Conservation (phyloP, 1,140 invertebrate species). For the Hypothenemus hampei region DNA sequence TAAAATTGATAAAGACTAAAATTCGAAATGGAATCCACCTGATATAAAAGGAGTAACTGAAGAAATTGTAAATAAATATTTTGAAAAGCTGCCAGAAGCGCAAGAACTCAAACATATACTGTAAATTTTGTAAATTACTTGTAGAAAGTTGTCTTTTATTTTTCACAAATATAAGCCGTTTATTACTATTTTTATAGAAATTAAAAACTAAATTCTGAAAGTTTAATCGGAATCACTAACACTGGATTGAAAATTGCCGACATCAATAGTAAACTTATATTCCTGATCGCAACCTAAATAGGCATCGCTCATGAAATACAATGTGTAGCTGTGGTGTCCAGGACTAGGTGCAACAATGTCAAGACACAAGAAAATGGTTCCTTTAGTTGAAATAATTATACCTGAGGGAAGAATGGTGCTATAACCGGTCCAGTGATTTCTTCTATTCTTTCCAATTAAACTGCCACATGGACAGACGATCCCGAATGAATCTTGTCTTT, state of each 20-base stretch:
- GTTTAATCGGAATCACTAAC: slow-evolving; percentile 51
- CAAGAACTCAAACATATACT: too few species aligned
- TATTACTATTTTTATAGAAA: too few species aligned
- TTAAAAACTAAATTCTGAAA: too few species aligned
- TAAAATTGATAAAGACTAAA: too few species aligned
- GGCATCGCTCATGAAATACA: slow-evolving; percentile 99
- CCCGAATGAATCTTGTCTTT: slow-evolving; percentile 77
- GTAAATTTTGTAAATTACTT: too few species aligned
- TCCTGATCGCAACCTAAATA: slow-evolving; percentile 98
- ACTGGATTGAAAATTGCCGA: slow-evolving; percentile 61
- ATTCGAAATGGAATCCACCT: too few species aligned
- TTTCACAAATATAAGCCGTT: too few species aligned
- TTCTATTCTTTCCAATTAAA: slow-evolving; percentile 93
- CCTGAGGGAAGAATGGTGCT: slow-evolving; percentile 95
- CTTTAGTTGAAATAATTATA: slow-evolving; percentile 39
- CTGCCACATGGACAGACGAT: slow-evolving; percentile 79
- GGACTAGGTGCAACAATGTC: slow-evolving; percentile 90
- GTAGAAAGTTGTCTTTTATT: too few species aligned
- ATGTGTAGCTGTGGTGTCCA: slow-evolving; percentile 82
- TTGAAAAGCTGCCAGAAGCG: too few species aligned
- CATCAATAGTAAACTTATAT: slow-evolving; percentile 73
- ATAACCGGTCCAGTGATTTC: slow-evolving; percentile 93
- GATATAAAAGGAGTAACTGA: too few species aligned
- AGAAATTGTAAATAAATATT: too few species aligned
- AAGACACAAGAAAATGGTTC: slow-evolving; percentile 59